Evolutionary conservation across 2,888 invertebrate species (phyloP).

Genomic region (Drosophila melanosoma): DNA sequence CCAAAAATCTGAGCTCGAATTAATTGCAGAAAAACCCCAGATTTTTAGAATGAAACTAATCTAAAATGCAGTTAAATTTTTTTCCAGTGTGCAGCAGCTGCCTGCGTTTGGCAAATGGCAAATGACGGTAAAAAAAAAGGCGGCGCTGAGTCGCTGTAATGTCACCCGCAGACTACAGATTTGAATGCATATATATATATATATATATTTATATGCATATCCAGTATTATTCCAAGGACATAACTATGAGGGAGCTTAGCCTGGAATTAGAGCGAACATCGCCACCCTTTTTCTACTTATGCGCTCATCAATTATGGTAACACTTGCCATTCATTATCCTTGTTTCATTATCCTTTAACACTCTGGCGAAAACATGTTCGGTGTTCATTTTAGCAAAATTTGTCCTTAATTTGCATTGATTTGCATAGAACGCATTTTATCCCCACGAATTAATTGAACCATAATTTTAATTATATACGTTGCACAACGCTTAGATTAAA

Average conservation of each 20-base stretch:
- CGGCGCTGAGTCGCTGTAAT: conserved; percentile 62
- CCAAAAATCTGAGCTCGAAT: neutral
- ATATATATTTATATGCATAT: neutral
- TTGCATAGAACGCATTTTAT: conserved; percentile 25
- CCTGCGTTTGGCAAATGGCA: conserved; percentile 57
- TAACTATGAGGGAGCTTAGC: conserved; percentile 1
- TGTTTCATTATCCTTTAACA: conserved; percentile 1
- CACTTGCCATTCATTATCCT: conserved; percentile 29
- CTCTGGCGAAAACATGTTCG: conserved; percentile 5
- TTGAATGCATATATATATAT: conserved; percentile 4
- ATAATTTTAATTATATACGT: conserved; percentile 13
- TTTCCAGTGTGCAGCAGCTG: conserved; percentile 20
- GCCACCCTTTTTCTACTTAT: neutral
- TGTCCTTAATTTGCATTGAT: conserved; percentile 7
- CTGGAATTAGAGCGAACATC: conserved; percentile 6
- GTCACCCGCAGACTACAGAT: conserved; percentile 35
- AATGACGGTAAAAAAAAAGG: conserved; percentile 67
- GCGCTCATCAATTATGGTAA: conserved; percentile 14
- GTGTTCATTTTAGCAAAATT: conserved; percentile 10
- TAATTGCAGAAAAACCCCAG: neutral
- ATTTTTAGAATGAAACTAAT: neutral
- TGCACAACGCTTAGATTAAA: neutral
- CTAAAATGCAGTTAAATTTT: neutral
- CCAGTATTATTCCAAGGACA: conserved; percentile 1
- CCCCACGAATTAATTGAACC: conserved; percentile 7